These are phyloP conservation scores for Mycalesis mineus DNA, from an alignment of 2,888 invertebrate species.

Conservation along the genomic window DNA sequence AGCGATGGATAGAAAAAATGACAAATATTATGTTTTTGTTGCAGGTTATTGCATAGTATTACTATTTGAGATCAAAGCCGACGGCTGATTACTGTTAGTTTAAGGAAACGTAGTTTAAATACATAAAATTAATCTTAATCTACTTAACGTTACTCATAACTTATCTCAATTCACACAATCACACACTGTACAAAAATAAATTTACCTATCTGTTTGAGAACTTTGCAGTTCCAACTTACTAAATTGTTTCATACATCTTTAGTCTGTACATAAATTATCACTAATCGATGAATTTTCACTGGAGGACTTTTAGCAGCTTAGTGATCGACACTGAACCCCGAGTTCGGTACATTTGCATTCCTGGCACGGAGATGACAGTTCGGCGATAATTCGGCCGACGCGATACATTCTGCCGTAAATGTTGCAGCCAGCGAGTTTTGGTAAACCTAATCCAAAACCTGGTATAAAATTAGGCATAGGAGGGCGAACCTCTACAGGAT, in stretches of 20 bases:
- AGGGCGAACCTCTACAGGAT: slow-evolving; percentile 38
- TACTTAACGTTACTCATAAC: too few species aligned
- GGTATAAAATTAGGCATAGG: slow-evolving; percentile 32
- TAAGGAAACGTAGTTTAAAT: slow-evolving; percentile 5
- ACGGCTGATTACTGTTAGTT: slow-evolving; percentile 17
- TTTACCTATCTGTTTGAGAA: background rate
- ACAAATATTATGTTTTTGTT: slow-evolving; percentile 8
- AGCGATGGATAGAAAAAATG: slow-evolving; percentile 23
- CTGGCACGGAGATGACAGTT: slow-evolving; percentile 88
- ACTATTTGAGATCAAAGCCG: slow-evolving; percentile 53
- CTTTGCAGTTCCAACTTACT: background rate
- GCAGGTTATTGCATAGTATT: slow-evolving; percentile 13
- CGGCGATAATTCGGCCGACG: slow-evolving; percentile 88
- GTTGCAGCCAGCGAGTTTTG: slow-evolving; percentile 92
- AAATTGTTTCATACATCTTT: background rate
- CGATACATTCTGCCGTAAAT: slow-evolving; percentile 93
- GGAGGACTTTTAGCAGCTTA: slow-evolving; percentile 68
- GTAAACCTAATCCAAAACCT: slow-evolving; percentile 71
- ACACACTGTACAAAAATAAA: slow-evolving; percentile 41
- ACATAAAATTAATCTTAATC: slow-evolving; percentile 10
- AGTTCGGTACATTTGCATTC: slow-evolving; percentile 92
- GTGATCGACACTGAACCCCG: slow-evolving; percentile 88
- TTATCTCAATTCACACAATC: slow-evolving; percentile 23
- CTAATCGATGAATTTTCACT: background rate
- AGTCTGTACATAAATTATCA: background rate